phyloP scores from a whole-genome alignment of 2,888 invertebrate genomes.

The Octonoba sinensis region DNA sequence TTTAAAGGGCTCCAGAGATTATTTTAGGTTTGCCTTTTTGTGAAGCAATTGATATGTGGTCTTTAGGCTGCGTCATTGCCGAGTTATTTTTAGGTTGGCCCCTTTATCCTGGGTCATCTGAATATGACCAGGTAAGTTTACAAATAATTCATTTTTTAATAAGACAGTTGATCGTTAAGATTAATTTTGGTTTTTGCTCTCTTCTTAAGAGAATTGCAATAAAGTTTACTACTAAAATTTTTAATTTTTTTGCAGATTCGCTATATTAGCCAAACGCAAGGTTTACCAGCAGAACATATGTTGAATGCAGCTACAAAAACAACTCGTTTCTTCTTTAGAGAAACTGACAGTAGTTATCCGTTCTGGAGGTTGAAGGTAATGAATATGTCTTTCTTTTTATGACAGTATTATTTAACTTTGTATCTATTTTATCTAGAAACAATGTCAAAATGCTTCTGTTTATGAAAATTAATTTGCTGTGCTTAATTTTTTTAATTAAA shows the following conservation, averaged over 20 bases:
- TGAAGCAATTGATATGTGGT: constrained; percentile 99
- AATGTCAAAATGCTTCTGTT: background rate
- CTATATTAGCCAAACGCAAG: constrained; percentile 96
- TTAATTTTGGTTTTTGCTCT: background rate
- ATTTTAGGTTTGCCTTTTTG: constrained; percentile 98
- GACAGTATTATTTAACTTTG: background rate
- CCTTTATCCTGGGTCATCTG: constrained; percentile 97
- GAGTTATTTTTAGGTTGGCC: constrained; percentile 99
- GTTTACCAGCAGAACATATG: constrained; percentile 98
- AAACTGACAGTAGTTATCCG: constrained; percentile 81
- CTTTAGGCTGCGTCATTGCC: constrained; percentile 98
- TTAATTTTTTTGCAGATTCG: constrained; percentile 79
- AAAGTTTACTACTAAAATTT: background rate
- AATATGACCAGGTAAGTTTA: constrained; percentile 83
- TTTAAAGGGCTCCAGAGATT: constrained; percentile 86
- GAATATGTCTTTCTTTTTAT: background rate
- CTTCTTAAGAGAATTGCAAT: background rate
- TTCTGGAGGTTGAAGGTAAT: constrained; percentile 77
- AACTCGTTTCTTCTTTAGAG: constrained; percentile 97
- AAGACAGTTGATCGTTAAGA: background rate
- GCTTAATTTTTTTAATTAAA: background rate
- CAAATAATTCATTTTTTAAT: background rate
- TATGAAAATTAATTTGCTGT: background rate
- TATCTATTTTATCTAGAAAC: background rate
- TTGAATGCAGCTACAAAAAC: constrained; percentile 97